Evolutionary conservation across 2,888 invertebrate genomes (phyloP).

Genomic region (Melinaea menophilus): DNA sequence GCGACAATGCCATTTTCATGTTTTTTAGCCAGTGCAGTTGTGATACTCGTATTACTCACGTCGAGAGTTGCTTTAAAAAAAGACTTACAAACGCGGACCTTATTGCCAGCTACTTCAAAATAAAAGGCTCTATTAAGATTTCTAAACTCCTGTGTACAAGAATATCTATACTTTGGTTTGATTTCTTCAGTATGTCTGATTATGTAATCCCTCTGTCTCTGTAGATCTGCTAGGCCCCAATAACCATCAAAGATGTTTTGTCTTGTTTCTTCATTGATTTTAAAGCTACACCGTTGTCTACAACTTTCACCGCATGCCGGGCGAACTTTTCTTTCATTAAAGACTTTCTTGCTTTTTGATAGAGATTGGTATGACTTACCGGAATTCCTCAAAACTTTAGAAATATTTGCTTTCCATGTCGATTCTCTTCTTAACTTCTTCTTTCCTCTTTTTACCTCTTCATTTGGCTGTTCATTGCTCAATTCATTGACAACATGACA

Average conservation of each 20-base stretch:
- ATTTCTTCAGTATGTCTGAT: conserved; percentile 16
- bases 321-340: conserved; percentile 11
- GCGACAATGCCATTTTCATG: conserved; percentile 14
- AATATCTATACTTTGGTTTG: conserved; percentile 21
- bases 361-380: conserved; percentile 21
- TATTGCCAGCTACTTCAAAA: conserved; percentile 12
- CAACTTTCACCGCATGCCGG: conserved; percentile 26
- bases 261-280: conserved; percentile 18
- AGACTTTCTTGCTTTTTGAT: conserved; percentile 17
- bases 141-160: conserved; percentile 14
- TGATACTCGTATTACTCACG: conserved; percentile 9
- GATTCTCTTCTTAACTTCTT: conserved; percentile 17
- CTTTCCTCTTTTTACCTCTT: conserved; percentile 7
- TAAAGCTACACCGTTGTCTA: conserved; percentile 21
- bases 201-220: conserved; percentile 24
- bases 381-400: conserved; percentile 18
- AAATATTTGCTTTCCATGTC: conserved; percentile 17
- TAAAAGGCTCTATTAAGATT: conserved; percentile 18
- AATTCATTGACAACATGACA: background rate
- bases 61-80: conserved; percentile 26
- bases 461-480: background rate
- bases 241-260: conserved; percentile 22
- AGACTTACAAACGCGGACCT: conserved; percentile 18
- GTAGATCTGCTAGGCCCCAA: conserved; percentile 22
- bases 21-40: conserved; percentile 15